Evolutionary conservation across 2,113 vertebrate species (phyloP).

Genomic region (Cynocephalus volans): DNA sequence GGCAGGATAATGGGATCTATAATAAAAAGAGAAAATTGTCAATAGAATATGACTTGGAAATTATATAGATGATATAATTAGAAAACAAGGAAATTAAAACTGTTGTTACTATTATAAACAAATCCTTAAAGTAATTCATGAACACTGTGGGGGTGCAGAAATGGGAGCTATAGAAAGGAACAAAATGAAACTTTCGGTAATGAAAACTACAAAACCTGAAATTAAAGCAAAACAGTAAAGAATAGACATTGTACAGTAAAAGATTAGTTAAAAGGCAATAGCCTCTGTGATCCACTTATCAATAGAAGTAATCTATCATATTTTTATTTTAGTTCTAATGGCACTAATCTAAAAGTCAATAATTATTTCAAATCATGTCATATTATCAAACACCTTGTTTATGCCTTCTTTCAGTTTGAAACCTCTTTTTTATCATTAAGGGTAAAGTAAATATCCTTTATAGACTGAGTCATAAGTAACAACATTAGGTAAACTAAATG

Average conservation of each 20-base stretch:
- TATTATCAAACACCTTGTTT: not conserved
- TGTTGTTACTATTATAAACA: not conserved
- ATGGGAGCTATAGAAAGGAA: not conserved
- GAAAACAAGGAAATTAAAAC: not conserved
- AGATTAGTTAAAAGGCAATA: not conserved
- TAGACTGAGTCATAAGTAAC: not conserved
- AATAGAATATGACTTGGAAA: not conserved
- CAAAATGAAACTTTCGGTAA: not conserved
- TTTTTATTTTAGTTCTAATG: not conserved
- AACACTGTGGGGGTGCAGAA: not conserved
- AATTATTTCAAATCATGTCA: not conserved
- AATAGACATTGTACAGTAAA: not conserved
- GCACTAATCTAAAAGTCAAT: not conserved
- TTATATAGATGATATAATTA: not conserved
- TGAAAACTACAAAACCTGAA: not conserved
- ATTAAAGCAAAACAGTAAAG: not conserved
- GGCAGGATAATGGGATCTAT: not conserved
- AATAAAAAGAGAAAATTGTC: not conserved
- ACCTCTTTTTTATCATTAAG: not conserved
- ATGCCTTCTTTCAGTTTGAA: not conserved
- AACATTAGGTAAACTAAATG: not conserved
- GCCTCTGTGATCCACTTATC: not conserved
- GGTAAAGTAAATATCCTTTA: not conserved
- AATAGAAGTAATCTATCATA: not conserved
- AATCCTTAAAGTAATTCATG: not conserved